Evolutionary conservation across 2,888 invertebrate genomes (phyloP).

Genomic region (Merodon equestris): DNA sequence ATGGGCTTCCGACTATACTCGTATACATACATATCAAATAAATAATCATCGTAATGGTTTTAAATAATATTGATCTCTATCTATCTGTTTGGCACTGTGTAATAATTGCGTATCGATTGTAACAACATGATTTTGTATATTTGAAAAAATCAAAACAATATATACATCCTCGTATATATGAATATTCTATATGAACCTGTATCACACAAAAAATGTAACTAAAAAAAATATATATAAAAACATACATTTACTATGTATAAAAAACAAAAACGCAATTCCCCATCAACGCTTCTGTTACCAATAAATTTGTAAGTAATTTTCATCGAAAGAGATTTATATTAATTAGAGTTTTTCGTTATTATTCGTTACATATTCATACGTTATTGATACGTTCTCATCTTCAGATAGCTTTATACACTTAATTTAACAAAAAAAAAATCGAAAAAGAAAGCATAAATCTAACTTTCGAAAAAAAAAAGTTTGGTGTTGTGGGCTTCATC

Average conservation of each 20-base stretch:
- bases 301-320: constrained; percentile 75
- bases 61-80: constrained; percentile 56
- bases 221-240: constrained; percentile 18
- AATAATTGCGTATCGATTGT: constrained; percentile 61
- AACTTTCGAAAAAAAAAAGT: constrained; percentile 16
- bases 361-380: constrained; percentile 39
- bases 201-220: constrained; percentile 32
- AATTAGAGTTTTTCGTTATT: constrained; percentile 53
- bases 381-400: constrained; percentile 40
- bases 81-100: constrained; percentile 61
- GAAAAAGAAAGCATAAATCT: constrained; percentile 21
- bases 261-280: constrained; percentile 59
- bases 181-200: constrained; percentile 31
- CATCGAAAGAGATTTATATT: constrained; percentile 62
- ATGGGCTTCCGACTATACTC: constrained; percentile 68
- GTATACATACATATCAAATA: constrained; percentile 51
- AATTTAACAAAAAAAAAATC: constrained; percentile 29
- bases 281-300: constrained; percentile 65
- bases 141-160: constrained; percentile 36
- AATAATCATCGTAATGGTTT: constrained; percentile 59
- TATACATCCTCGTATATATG: constrained; percentile 24
- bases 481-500: constrained; percentile 57
- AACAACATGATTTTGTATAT: constrained; percentile 59
- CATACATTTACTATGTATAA: constrained; percentile 1
- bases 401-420: constrained; percentile 33